phyloP scores from a whole-genome alignment of 2,113 vertebrate species.

The Typhlomys cinereus region DNA sequence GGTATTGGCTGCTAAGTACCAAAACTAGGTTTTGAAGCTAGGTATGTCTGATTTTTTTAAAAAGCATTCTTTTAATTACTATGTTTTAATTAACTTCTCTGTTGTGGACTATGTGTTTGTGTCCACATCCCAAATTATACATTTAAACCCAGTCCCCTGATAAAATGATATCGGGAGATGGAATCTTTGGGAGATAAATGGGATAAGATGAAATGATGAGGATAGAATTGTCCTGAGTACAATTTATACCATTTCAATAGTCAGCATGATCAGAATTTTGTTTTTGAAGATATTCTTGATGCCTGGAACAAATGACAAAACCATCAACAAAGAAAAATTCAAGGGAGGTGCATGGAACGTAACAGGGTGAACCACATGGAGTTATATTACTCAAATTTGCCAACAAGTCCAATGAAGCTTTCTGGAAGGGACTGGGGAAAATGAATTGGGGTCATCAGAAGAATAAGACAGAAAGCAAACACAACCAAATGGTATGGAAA shows the following conservation, averaged over 20 bases:
- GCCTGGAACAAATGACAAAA: not conserved
- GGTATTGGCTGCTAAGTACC: not conserved
- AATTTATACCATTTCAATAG: not conserved
- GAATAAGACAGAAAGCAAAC: not conserved
- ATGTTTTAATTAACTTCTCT: not conserved
- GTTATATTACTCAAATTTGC: not conserved
- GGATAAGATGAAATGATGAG: not conserved
- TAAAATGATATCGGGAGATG: not conserved
- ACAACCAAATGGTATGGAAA: not conserved
- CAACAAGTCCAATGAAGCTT: not conserved
- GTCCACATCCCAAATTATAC: not conserved
- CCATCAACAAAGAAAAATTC: not conserved
- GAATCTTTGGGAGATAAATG: not conserved
- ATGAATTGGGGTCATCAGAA: not conserved
- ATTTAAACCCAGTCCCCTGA: not conserved
- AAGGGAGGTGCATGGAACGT: too few species aligned
- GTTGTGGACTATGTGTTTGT: not conserved
- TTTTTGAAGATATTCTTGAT: not conserved
- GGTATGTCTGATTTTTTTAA: not conserved
- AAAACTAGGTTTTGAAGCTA: constrained; percentile 1
- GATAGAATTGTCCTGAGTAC: not conserved
- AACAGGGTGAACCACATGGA: not conserved
- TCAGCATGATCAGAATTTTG: not conserved
- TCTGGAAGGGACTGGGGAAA: not conserved
- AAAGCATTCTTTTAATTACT: not conserved